These are phyloP conservation scores for Phasianus colchicus DNA, from an alignment of 2,113 vertebrate species.

Conservation along the genomic window DNA sequence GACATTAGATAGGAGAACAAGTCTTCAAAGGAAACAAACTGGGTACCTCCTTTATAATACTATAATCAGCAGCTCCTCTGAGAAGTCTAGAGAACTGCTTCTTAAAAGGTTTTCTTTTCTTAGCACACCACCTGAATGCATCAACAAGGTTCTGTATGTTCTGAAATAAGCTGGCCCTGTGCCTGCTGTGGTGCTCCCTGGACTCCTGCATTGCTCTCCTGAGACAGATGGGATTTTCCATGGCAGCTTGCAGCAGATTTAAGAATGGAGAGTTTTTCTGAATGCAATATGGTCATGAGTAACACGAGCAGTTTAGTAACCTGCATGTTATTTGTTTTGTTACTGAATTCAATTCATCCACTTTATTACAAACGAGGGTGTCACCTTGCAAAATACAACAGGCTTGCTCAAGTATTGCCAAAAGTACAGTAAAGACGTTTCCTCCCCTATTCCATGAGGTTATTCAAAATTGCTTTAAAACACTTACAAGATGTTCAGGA, in stretches of 20 bases:
- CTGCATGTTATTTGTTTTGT: slow-evolving; percentile 56
- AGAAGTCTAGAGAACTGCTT: not conserved
- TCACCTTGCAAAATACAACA: slow-evolving; percentile 46
- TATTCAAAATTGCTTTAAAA: slow-evolving; percentile 63
- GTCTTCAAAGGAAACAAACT: not conserved
- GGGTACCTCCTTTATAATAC: not conserved
- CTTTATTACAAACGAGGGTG: slow-evolving; percentile 49
- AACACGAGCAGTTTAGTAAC: slow-evolving; percentile 41
- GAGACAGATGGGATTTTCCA: not conserved
- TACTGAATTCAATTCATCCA: slow-evolving; percentile 45
- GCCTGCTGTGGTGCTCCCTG: slow-evolving; percentile 12
- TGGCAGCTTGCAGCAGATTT: slow-evolving; percentile 8
- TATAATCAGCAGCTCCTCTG: not conserved
- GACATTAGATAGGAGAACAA: not conserved
- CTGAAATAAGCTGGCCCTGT: not conserved
- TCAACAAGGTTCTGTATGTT: not conserved
- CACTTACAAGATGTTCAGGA: slow-evolving; percentile 28
- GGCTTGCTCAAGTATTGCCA: slow-evolving; percentile 35
- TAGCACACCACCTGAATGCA: not conserved
- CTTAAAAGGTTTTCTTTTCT: not conserved
- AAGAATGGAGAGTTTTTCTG: slow-evolving; percentile 47
- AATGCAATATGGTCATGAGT: slow-evolving; percentile 57
- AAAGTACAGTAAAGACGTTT: slow-evolving; percentile 17
- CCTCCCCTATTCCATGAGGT: slow-evolving; percentile 11
- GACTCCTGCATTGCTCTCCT: not conserved